Evolutionary conservation across 2,888 invertebrate species (phyloP), one percentile per base, ranked within the genome.

Genomic region (Dynastes hyllus): DNA sequence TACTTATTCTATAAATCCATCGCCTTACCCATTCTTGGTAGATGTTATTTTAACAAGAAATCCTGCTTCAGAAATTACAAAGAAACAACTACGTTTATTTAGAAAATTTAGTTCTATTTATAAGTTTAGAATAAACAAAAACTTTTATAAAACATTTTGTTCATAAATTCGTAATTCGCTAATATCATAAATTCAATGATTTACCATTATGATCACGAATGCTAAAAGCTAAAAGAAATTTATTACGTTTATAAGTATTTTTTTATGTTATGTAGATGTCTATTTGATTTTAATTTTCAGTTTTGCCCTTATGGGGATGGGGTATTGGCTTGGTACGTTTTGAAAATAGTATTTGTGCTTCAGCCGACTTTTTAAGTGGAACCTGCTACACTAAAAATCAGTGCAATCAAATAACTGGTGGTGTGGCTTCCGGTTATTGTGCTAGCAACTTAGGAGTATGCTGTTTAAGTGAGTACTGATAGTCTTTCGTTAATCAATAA

Each of bases 381-480:
- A 95, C 94, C 0, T 96, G 96, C 85, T 92, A 94, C 80, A 94
- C 95, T n/a, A 91, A 93, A 66, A 90, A 93, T 5, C 95, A 96
- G 87, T 96, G 96, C 86, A 87, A 89, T 73, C 92, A 92, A 84
- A 91, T 93, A 40, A 93, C 92, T 78, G 77, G 77, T 13, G 97
- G 97, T 0, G 92, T 92, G 4, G 89, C 93, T 58, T 93, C 94
- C 0, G 96, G 95, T 11, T 89, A 89, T 11, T 97, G 97, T 86
- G 79, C 79, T 27, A 95, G 95, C 4, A 89, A 88, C 40, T 92
- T 95, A 84, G 96, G 96, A 1, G 92, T 94, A 78, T 97, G 97
- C 86, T 97, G 97, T 86, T 92, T 96, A 80, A 93, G 96, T 96
- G 90, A 92, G 93, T 77, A 37, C n/a, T 32, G 11, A 32, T 45